phyloP scores from a whole-genome alignment of 2,888 invertebrate genomes.

The Oscheius sp. region DNA sequence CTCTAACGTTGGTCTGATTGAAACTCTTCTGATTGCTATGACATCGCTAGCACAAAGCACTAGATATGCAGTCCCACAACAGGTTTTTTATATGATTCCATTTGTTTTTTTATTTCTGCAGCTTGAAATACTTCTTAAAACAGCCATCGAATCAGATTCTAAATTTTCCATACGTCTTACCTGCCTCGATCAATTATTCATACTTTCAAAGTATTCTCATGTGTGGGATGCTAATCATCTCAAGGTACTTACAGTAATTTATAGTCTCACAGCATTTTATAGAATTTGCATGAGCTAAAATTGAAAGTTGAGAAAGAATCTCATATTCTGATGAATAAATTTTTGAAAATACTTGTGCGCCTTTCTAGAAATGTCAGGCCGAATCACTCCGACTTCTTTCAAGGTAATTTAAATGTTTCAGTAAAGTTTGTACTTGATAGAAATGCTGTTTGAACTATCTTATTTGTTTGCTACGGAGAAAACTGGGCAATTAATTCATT shows the following conservation, averaged over 20 bases:
- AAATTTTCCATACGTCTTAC: slow-evolving; percentile 18
- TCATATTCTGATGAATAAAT: slow-evolving; percentile 2
- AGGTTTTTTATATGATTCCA: slow-evolving; percentile 36
- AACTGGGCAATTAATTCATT: neutral
- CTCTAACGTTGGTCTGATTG: slow-evolving; percentile 36
- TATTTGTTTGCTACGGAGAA: slow-evolving; percentile 11
- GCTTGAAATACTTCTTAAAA: slow-evolving; percentile 20
- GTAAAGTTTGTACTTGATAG: neutral
- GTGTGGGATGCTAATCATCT: slow-evolving; percentile 57
- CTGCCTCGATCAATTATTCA: slow-evolving; percentile 39
- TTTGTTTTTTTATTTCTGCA: neutral
- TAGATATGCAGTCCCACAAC: slow-evolving; percentile 48
- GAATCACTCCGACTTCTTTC: neutral
- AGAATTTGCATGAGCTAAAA: slow-evolving; percentile 23
- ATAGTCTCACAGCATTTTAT: neutral
- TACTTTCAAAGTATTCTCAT: slow-evolving; percentile 49
- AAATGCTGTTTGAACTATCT: neutral
- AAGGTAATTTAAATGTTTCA: slow-evolving; percentile 4
- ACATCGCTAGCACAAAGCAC: slow-evolving; percentile 51
- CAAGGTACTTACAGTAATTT: slow-evolving; percentile 29
- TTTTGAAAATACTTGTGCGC: slow-evolving; percentile 9
- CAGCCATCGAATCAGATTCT: slow-evolving; percentile 9
- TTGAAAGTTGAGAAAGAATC: slow-evolving; percentile 6
- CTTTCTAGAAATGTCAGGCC: slow-evolving; percentile 17
- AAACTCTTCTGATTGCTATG: slow-evolving; percentile 42